Percentiles rank a stretch among this genome's conserved stretches.
phyloP scores from a whole-genome alignment of 1,140 invertebrate species.

The Phortica variegata region DNA sequence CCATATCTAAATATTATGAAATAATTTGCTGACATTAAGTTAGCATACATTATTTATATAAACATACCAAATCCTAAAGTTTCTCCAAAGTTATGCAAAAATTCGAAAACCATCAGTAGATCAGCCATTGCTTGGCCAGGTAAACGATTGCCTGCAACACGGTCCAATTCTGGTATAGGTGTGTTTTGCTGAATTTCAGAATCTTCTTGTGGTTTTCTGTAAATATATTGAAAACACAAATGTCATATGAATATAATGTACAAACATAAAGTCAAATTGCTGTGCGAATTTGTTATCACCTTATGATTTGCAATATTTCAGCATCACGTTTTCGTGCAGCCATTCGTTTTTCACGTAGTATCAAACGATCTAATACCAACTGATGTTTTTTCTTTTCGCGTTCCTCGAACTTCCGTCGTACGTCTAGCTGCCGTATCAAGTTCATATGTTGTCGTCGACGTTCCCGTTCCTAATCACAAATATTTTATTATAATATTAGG shows the following conservation, averaged over 20 bases:
- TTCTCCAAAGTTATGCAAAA: conserved; percentile 92
- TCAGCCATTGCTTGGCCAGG: conserved; percentile 87
- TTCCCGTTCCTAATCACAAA: conserved; percentile 74
- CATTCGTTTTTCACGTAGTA: conserved; percentile 70
- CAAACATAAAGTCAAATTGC: background rate
- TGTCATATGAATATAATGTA: no score
- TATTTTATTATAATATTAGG: background rate
- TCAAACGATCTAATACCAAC: conserved; percentile 49
- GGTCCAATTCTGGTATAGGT: conserved; percentile 71
- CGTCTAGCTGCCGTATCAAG: conserved; percentile 82
- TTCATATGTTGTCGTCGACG: conserved; percentile 86
- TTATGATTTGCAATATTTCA: conserved; percentile 78
- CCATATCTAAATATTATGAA: no score
- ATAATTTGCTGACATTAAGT: no score
- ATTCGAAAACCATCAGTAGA: conserved; percentile 91
- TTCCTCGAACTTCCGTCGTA: conserved; percentile 82
- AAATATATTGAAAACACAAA: conserved; percentile 27
- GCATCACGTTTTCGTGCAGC: conserved; percentile 82
- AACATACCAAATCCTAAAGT: conserved; percentile 86
- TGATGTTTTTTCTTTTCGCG: conserved; percentile 82
- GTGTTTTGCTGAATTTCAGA: conserved; percentile 75
- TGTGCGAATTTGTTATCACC: no score
- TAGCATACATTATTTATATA: no score
- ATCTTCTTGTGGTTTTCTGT: conserved; percentile 83
- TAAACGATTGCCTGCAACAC: conserved; percentile 79